Conservation (phyloP, 92 coral and sea anemone genomes). For the Epizoanthus illoricatus region DNA sequence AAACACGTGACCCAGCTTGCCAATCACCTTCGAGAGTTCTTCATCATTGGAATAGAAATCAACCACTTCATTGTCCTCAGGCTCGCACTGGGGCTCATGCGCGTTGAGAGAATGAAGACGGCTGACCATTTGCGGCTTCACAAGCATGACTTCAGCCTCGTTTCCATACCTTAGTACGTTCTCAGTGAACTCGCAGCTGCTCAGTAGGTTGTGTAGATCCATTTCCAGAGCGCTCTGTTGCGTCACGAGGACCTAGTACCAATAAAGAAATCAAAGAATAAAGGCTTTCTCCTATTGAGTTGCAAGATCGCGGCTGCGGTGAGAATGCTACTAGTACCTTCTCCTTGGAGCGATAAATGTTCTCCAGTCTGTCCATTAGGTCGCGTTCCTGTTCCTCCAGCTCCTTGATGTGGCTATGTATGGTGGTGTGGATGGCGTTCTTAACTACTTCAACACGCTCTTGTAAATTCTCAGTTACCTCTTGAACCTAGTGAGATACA, state of each 20-base stretch:
- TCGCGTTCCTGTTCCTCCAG: constrained; percentile 78
- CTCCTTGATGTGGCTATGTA: constrained; percentile 73
- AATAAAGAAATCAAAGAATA: background rate
- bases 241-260: constrained; percentile 63
- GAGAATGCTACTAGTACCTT: constrained; percentile 47
- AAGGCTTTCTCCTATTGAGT: background rate
- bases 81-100: constrained; percentile 87
- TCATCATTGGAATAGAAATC: constrained; percentile 74
- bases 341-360: constrained; percentile 70
- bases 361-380: constrained; percentile 64
- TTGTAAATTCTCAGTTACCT: constrained; percentile 60
- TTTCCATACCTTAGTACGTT: constrained; percentile 88
- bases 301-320: too few relatives aligned
- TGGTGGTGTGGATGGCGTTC: constrained; percentile 71
- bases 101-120: constrained; percentile 77
- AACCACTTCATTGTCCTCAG: constrained; percentile 80
- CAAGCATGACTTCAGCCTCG: constrained; percentile 93
- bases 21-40: constrained; percentile 70
- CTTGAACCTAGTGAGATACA: constrained; percentile 35
- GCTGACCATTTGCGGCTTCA: constrained; percentile 95
- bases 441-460: constrained; percentile 76
- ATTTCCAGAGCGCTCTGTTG: constrained; percentile 82
- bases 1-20: constrained; percentile 69
- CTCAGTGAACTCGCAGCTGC: constrained; percentile 90
- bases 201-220: constrained; percentile 72